Conservation (phyloP, 2,113 vertebrate genomes). For the Chelonoidis abingdonii region DNA sequence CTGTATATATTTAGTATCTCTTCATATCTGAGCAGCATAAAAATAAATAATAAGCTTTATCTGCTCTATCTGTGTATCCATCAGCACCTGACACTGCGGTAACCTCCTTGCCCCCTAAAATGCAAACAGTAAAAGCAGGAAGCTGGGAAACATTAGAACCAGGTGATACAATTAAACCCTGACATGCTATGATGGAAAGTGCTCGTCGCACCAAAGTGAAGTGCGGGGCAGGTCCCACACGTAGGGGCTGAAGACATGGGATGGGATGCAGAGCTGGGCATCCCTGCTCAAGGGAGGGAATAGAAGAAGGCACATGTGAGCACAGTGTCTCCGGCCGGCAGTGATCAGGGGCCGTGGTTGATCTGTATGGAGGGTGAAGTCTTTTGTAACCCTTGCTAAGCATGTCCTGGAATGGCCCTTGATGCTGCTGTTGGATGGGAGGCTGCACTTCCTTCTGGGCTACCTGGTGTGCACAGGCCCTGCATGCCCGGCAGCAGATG, state of each 20-base stretch:
- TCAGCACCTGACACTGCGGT: background rate
- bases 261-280: background rate
- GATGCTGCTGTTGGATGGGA: background rate
- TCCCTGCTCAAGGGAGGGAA: background rate
- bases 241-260: too few species aligned
- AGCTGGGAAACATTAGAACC: background rate
- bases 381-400: background rate
- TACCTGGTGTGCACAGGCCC: too few species aligned
- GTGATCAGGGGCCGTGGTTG: background rate
- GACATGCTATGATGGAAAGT: too few species aligned
- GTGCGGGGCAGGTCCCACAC: fast-evolving
- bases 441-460: background rate
- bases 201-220: background rate
- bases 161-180: background rate
- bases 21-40: too few species aligned
- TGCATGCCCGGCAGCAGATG: too few species aligned
- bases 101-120: background rate
- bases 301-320: background rate
- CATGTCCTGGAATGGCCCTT: background rate
- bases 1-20: background rate
- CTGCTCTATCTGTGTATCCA: too few species aligned
- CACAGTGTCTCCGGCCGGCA: background rate
- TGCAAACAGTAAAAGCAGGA: background rate
- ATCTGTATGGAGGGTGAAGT: background rate
- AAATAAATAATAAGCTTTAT: too few species aligned